Evolutionary conservation across 2,797 vertebrate species (phyloP).

Genomic region (Petrocephalus sullivani): DNA sequence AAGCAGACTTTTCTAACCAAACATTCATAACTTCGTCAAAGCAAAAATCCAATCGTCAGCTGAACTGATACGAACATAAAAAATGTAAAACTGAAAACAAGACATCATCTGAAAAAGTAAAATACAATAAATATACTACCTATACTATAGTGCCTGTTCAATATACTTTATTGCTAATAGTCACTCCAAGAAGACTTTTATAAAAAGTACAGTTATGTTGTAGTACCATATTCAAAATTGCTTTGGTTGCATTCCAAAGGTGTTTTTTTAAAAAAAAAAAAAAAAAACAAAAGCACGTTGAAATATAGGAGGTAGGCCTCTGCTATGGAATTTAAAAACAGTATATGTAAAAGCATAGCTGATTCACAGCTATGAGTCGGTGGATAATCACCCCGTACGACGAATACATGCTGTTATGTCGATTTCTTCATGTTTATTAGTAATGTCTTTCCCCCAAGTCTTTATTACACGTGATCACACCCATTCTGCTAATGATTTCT

Average conservation of each 20-base stretch:
- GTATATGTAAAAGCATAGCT: not conserved
- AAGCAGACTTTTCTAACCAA: not conserved
- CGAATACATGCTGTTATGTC: not conserved
- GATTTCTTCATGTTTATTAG: not conserved
- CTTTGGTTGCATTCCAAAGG: not conserved
- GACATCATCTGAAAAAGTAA: not conserved
- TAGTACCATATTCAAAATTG: not conserved
- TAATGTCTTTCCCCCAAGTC: not conserved
- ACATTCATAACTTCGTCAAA: not conserved
- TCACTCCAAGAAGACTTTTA: not conserved
- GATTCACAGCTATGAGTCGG: not conserved
- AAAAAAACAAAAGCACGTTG: not conserved
- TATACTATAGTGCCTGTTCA: not conserved
- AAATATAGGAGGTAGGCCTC: not conserved
- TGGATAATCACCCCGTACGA: not conserved
- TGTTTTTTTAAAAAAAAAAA: not conserved
- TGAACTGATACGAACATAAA: not conserved
- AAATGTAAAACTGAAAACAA: not conserved
- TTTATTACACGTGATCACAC: not conserved
- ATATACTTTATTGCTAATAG: not conserved
- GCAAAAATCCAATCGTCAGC: not conserved
- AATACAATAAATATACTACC: not conserved
- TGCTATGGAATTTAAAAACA: not conserved
- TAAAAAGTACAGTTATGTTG: not conserved
- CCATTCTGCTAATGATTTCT: not conserved